Evolutionary conservation across 2,888 invertebrate species (phyloP).

Genomic region (Spilarctia lutea): DNA sequence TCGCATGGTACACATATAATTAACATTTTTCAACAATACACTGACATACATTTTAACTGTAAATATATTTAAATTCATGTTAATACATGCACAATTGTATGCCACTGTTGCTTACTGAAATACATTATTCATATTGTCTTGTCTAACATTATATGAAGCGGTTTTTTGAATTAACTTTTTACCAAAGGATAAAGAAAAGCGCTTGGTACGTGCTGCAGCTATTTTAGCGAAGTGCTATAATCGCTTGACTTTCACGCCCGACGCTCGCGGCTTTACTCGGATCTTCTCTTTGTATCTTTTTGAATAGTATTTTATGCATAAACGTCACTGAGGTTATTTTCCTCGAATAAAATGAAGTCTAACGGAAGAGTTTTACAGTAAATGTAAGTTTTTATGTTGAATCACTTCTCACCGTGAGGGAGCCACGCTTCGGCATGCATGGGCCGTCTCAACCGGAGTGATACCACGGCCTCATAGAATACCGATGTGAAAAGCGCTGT

Average conservation of each 20-base stretch:
- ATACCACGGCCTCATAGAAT: no score
- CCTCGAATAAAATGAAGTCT: no score
- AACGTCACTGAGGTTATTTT: no score
- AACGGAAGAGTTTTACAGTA: no score
- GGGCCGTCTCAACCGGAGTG: no score
- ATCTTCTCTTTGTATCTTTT: background rate
- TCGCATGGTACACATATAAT: constrained; percentile 7
- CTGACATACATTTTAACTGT: constrained; percentile 23
- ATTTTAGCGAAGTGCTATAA: background rate
- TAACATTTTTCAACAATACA: constrained; percentile 20
- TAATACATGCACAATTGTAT: constrained; percentile 53
- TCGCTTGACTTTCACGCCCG: background rate
- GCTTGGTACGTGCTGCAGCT: background rate
- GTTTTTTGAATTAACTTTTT: constrained; percentile 40
- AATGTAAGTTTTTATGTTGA: no score
- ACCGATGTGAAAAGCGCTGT: no score
- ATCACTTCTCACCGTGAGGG: no score
- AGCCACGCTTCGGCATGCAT: no score
- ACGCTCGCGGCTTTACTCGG: background rate
- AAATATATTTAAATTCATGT: constrained; percentile 54
- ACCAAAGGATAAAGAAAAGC: constrained; percentile 1
- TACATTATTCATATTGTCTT: constrained; percentile 57
- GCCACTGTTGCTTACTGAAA: constrained; percentile 40
- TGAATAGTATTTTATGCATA: background rate
- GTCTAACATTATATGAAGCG: constrained; percentile 24